Evolutionary conservation across 1,140 invertebrate species (phyloP), one percentile per base, ranked within the genome.

Genomic region (Bombus polaris): DNA sequence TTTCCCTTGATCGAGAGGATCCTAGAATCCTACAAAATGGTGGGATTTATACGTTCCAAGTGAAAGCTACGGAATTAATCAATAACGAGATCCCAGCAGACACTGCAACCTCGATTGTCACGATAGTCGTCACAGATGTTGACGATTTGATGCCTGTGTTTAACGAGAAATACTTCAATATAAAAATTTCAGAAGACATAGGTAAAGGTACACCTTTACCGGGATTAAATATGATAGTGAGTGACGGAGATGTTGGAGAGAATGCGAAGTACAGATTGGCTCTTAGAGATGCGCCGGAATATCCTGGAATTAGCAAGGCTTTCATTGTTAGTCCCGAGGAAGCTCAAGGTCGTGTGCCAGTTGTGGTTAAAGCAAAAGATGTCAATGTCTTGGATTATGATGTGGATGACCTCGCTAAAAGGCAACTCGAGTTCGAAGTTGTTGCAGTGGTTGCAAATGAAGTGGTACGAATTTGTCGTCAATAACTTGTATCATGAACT

Each of bases 71-170:
- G 8, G 97, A 98, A 94, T 88, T 98, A 12, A 97, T 97, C 65
- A 97, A 97, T 89, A 96, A 97, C 37, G 96, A 97, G 91, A 96
- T 97, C 44, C 96, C 97, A 9, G 97, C 96, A 0, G 97, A 98
- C 87, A 96, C 96, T 5, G 96, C 97, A 1, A 95, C 96, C 0
- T 97, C 97, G 0, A 96, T 96, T 22, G 95, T 98, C 0, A 97
- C 97, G 0, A 97, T 98, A 44, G 97, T 98, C 2, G 97, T 98
- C 12, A 97, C 97, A 0, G 98, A 98, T 92, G 97, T 97, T 0
- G 98, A 98, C 91, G 98, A 98, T 92, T 97, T 98, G 86, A 94
- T 96, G 44, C 98, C 98, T 0, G 94, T 96, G 68, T 99, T 99
- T 90, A 97, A 97, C 89, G 95, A 96, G 83, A 93, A 96, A 1